These are phyloP conservation scores for Triplophysa yarkandensis DNA, from an alignment of 2,797 vertebrate species.

Conservation along the genomic window DNA sequence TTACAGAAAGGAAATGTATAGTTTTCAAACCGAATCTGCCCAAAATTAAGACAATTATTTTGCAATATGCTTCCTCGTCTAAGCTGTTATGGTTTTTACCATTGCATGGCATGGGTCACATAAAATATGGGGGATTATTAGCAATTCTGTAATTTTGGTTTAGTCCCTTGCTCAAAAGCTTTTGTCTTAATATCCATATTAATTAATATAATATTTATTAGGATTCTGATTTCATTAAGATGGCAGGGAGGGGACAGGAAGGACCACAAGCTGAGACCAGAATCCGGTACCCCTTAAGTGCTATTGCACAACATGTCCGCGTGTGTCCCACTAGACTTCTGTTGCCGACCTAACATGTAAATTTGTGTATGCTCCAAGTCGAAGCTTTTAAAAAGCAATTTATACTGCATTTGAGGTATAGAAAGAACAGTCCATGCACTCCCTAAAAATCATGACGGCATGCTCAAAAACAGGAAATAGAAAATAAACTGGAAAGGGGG, in stretches of 20 bases:
- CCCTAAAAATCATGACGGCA: not conserved
- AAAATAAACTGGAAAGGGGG: constrained; percentile 19
- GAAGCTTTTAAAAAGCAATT: not conserved
- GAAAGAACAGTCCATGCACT: not conserved
- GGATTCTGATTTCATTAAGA: too few species aligned
- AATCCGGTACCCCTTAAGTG: too few species aligned
- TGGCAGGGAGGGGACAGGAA: too few species aligned
- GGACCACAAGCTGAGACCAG: too few species aligned
- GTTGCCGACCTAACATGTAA: not conserved
- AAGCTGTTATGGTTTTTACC: too few species aligned
- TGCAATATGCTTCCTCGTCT: too few species aligned
- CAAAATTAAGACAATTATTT: too few species aligned
- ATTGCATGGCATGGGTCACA: constrained; percentile 18
- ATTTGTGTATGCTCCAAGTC: too few species aligned
- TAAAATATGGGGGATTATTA: not conserved
- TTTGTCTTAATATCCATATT: not conserved
- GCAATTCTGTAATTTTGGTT: constrained; percentile 25
- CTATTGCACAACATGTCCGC: not conserved
- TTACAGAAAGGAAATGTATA: not conserved
- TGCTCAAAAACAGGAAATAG: constrained; percentile 11
- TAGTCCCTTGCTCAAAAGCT: not conserved
- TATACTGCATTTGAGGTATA: not conserved
- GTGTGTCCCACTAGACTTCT: not conserved
- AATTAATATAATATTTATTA: too few species aligned
- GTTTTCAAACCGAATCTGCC: not conserved